Evolutionary conservation across 2,888 invertebrate genomes (phyloP).

Genomic region (Melolontha melolontha): DNA sequence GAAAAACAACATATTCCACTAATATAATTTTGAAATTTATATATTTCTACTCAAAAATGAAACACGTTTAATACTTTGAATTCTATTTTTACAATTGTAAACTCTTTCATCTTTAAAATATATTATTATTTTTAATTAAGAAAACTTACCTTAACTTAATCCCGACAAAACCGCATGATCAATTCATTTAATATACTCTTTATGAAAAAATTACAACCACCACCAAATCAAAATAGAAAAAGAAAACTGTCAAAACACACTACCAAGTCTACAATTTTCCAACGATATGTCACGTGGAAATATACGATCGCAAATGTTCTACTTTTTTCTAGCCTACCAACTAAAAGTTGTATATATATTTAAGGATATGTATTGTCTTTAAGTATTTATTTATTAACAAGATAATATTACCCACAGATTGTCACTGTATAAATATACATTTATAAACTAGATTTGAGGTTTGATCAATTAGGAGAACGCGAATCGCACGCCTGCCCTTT

Average conservation of each 20-base stretch:
- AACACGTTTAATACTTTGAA: too few species aligned
- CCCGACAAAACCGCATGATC: not conserved
- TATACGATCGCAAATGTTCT: constrained; percentile 18
- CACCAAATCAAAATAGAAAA: constrained; percentile 19
- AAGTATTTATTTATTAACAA: constrained; percentile 19
- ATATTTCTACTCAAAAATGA: too few species aligned
- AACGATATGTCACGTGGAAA: constrained; percentile 42
- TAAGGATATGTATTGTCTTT: constrained; percentile 16
- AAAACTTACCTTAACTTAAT: constrained; percentile 6
- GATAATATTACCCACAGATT: constrained; percentile 41
- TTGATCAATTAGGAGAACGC: constrained; percentile 47
- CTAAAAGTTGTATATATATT: constrained; percentile 12
- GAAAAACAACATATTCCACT: too few species aligned
- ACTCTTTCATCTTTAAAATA: too few species aligned
- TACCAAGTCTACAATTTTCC: constrained; percentile 33
- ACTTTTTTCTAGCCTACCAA: constrained; percentile 10
- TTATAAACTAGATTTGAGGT: constrained; percentile 40
- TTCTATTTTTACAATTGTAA: too few species aligned
- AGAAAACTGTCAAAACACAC: constrained; percentile 25
- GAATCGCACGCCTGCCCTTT: constrained; percentile 46
- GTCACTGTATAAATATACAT: constrained; percentile 40
- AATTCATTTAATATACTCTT: constrained; percentile 7
- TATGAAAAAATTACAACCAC: constrained; percentile 26
- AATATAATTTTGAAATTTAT: too few species aligned
- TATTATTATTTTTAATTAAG: not conserved